These are phyloP conservation scores for Bellardia pandia DNA, from an alignment of 2,888 invertebrate species.

Conservation along the genomic window DNA sequence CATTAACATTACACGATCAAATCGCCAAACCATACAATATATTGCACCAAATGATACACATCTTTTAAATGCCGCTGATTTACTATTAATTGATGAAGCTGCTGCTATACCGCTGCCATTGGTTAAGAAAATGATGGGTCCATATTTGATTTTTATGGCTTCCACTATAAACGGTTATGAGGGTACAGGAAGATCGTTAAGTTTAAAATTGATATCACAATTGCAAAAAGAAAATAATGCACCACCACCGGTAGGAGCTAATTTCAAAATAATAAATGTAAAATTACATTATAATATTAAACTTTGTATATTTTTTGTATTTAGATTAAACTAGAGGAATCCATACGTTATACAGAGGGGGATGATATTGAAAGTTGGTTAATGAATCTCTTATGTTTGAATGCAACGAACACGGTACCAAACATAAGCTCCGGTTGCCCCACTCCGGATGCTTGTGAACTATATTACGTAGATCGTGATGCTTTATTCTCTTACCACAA, in stretches of 20 bases:
- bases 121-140: conserved; percentile 94
- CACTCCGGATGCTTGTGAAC: conserved; percentile 93
- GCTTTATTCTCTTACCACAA: conserved; percentile 98
- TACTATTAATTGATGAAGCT: conserved; percentile 98
- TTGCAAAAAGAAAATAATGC: conserved; percentile 88
- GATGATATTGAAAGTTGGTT: conserved; percentile 97
- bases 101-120: conserved; percentile 98
- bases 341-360: conserved; percentile 95
- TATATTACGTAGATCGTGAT: conserved; percentile 95
- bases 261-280: background rate
- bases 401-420: conserved; percentile 88
- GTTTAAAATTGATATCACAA: conserved; percentile 96
- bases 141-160: conserved; percentile 96
- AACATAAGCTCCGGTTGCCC: conserved; percentile 92
- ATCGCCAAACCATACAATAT: conserved; percentile 98
- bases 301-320: conserved; percentile 23
- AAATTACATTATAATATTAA: background rate
- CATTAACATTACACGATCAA: conserved; percentile 95
- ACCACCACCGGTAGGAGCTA: conserved; percentile 86
- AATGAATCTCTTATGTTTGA: conserved; percentile 94
- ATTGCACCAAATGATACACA: conserved; percentile 96
- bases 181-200: conserved; percentile 98
- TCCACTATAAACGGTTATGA: conserved; percentile 99
- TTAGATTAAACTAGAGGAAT: conserved; percentile 93
- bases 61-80: conserved; percentile 95